These are phyloP conservation scores for Neuroscelio doddi DNA, from an alignment of 2,888 invertebrate species.

Conservation along the genomic window DNA sequence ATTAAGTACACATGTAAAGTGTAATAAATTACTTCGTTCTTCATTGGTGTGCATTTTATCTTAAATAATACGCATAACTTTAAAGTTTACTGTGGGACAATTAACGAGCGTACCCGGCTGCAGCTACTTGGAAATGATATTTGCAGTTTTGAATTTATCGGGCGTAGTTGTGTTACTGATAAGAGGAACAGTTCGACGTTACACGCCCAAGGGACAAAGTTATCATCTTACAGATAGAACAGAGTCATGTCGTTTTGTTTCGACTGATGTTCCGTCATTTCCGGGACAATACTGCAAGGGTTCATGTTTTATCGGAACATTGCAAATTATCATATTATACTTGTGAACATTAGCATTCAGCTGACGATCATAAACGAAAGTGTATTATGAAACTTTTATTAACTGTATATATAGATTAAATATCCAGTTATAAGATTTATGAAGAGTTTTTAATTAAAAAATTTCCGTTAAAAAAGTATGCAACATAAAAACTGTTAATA, in stretches of 20 bases:
- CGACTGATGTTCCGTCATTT: conserved; percentile 27
- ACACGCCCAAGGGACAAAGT: conserved; percentile 31
- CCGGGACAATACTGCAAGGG: conserved; percentile 9
- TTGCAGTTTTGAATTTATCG: conserved; percentile 40
- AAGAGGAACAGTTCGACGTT: conserved; percentile 28
- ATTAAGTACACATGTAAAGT: too few species aligned
- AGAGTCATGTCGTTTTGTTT: conserved; percentile 23
- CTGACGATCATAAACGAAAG: too few species aligned
- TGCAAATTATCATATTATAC: conserved; percentile 11
- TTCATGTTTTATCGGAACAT: conserved; percentile 5
- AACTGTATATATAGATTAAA: too few species aligned
- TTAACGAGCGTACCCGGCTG: conserved; percentile 16
- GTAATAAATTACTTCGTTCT: too few species aligned
- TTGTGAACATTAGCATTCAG: not conserved
- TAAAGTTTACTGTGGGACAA: conserved; percentile 20
- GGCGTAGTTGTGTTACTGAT: conserved; percentile 26
- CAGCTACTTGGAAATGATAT: conserved; percentile 23
- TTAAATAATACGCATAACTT: conserved; percentile 13
- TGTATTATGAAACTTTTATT: too few species aligned
- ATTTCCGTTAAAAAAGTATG: too few species aligned
- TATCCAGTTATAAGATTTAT: too few species aligned
- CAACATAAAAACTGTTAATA: too few species aligned
- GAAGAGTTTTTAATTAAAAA: too few species aligned
- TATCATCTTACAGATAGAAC: conserved; percentile 28
- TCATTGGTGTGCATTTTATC: conserved; percentile 31